Percentiles rank a stretch among this genome's conserved stretches.
phyloP scores from a whole-genome alignment of 2,888 invertebrate genomes.

The Argynnis bischoffii region DNA sequence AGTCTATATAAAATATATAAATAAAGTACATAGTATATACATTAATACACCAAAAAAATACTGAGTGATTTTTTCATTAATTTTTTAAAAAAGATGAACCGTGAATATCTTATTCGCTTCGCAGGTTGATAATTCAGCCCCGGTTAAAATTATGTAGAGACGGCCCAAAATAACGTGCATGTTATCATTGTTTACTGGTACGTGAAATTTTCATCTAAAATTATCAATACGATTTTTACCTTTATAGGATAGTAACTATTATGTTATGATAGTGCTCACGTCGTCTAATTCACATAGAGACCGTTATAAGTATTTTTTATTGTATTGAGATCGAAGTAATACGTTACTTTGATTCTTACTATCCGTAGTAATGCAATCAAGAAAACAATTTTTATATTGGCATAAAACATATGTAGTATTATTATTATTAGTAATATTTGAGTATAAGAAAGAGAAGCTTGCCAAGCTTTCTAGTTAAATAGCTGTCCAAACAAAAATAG shows the following conservation, averaged over 20 bases:
- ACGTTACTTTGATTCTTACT: too few species aligned
- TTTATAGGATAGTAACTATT: neutral
- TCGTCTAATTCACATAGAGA: too few species aligned
- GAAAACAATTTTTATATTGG: neutral
- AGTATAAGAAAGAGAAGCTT: constrained; percentile 12
- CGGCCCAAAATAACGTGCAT: constrained; percentile 29
- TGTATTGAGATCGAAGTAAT: too few species aligned
- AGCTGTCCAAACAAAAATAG: constrained; percentile 47
- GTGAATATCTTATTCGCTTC: constrained; percentile 55
- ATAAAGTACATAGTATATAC: too few species aligned
- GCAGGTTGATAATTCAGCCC: constrained; percentile 45
- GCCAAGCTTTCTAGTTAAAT: constrained; percentile 28
- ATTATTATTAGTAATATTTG: neutral
- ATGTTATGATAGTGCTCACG: too few species aligned
- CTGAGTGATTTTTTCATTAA: too few species aligned
- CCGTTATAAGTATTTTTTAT: too few species aligned
- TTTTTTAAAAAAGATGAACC: constrained; percentile 46
- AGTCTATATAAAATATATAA: too few species aligned
- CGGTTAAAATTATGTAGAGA: constrained; percentile 41
- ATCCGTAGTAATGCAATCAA: too few species aligned
- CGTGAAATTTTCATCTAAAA: constrained; percentile 18
- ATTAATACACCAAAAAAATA: too few species aligned
- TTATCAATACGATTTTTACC: constrained; percentile 12
- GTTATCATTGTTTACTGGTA: constrained; percentile 10
- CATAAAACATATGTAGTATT: neutral